Conservation (phyloP, 2,113 vertebrate species). For the Ahaetulla prasina region DNA sequence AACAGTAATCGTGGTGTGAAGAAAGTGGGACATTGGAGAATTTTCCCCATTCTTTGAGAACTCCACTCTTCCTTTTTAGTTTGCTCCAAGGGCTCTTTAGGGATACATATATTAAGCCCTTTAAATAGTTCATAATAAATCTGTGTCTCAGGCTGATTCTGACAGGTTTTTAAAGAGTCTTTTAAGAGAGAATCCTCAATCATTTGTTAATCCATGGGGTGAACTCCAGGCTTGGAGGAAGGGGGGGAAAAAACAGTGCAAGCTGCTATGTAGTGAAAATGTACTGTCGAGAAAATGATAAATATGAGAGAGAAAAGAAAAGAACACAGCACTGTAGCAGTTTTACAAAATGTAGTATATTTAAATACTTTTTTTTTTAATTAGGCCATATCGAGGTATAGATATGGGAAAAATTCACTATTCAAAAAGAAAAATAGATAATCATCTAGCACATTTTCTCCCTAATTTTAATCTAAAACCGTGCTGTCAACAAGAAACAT, state of each 20-base stretch:
- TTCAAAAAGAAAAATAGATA: conserved; percentile 33
- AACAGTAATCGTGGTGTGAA: conserved; percentile 79
- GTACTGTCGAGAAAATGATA: conserved; percentile 59
- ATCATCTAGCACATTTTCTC: conserved; percentile 33
- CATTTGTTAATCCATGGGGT: conserved; percentile 81
- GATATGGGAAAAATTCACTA: conserved; percentile 27
- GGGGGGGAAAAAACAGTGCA: conserved; percentile 50
- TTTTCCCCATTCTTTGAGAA: conserved; percentile 81
- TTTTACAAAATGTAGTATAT: conserved; percentile 20
- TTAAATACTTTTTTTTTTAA: conserved; percentile 43
- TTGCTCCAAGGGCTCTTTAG: conserved; percentile 83
- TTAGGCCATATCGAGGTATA: conserved; percentile 31
- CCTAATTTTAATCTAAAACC: conserved; percentile 24
- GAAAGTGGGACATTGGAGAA: conserved; percentile 76
- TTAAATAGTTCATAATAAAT: conserved; percentile 89
- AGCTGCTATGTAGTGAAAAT: conserved; percentile 66
- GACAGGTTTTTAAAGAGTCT: conserved; percentile 83
- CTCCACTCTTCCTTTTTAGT: conserved; percentile 81
- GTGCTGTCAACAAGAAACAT: conserved; percentile 36
- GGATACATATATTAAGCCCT: conserved; percentile 87
- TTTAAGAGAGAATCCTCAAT: conserved; percentile 83
- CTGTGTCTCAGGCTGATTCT: conserved; percentile 84
- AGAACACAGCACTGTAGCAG: conserved; percentile 47
- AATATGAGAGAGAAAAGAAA: conserved; percentile 58
- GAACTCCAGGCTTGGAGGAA: conserved; percentile 72